phyloP scores from a whole-genome alignment of 2,113 vertebrate species.

The Strigops habroptila region DNA sequence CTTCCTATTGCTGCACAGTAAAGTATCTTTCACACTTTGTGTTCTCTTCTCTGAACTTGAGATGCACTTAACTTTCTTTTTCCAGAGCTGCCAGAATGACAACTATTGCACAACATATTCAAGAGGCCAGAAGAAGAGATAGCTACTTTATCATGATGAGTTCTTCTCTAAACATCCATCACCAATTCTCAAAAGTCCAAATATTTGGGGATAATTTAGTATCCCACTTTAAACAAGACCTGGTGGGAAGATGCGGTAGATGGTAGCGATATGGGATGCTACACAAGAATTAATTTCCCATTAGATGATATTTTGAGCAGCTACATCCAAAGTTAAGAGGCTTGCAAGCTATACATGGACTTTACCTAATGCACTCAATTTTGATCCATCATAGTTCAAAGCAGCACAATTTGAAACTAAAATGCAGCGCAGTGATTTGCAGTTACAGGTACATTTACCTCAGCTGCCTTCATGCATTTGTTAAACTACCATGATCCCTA shows the following conservation, averaged over 20 bases:
- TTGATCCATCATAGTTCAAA: neutral
- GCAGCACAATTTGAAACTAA: neutral
- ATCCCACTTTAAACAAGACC: neutral
- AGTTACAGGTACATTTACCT: neutral
- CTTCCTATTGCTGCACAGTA: neutral
- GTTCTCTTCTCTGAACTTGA: neutral
- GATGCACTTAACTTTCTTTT: neutral
- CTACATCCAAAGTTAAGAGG: neutral
- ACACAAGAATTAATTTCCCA: neutral
- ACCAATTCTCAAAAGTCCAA: neutral
- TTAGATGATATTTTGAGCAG: neutral
- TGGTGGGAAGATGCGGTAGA: too few relatives aligned
- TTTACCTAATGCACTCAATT: neutral
- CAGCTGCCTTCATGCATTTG: neutral
- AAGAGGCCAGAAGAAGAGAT: neutral
- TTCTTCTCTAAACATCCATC: neutral
- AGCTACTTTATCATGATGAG: neutral
- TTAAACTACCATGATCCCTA: neutral
- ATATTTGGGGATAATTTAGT: neutral
- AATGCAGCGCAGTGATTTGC: neutral
- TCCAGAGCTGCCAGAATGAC: neutral
- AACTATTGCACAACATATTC: neutral
- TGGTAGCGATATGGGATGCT: too few relatives aligned
- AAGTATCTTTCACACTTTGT: neutral
- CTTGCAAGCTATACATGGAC: neutral